Conservation (phyloP, 2,113 vertebrate species). For the Pandion haliaetus region DNA sequence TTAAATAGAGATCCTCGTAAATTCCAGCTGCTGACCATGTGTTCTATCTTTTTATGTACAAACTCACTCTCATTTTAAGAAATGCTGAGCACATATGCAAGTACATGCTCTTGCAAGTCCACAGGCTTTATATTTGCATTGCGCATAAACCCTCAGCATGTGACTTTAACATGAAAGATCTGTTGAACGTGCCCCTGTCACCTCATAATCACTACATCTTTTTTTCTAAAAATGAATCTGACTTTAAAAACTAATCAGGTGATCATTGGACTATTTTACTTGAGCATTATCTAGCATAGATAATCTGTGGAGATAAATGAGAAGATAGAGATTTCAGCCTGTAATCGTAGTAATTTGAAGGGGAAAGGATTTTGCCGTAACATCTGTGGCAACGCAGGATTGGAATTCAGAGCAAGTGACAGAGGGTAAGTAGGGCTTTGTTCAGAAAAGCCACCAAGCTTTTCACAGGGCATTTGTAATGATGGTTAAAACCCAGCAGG, state of each 20-base stretch:
- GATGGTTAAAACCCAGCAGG: neutral
- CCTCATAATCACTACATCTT: neutral
- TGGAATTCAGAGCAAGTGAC: neutral
- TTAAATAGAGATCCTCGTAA: constrained; percentile 3
- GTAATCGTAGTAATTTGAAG: neutral
- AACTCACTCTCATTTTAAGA: neutral
- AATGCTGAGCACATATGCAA: neutral
- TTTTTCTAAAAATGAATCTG: neutral
- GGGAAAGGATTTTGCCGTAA: neutral
- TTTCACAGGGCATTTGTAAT: neutral
- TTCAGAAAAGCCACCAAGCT: neutral
- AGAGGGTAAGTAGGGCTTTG: neutral
- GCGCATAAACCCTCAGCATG: neutral
- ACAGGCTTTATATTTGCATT: neutral
- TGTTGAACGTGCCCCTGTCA: neutral
- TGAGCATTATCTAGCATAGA: neutral
- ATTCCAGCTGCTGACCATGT: neutral
- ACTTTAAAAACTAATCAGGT: neutral
- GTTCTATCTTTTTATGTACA: neutral
- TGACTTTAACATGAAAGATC: neutral
- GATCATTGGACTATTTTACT: neutral
- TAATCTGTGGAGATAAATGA: neutral
- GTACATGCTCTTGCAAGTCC: neutral
- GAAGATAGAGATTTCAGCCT: neutral
- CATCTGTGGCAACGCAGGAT: neutral